Base-by-base conservation (phyloP, 1,140 invertebrate species). In the Platorchestia sp. region DNA sequence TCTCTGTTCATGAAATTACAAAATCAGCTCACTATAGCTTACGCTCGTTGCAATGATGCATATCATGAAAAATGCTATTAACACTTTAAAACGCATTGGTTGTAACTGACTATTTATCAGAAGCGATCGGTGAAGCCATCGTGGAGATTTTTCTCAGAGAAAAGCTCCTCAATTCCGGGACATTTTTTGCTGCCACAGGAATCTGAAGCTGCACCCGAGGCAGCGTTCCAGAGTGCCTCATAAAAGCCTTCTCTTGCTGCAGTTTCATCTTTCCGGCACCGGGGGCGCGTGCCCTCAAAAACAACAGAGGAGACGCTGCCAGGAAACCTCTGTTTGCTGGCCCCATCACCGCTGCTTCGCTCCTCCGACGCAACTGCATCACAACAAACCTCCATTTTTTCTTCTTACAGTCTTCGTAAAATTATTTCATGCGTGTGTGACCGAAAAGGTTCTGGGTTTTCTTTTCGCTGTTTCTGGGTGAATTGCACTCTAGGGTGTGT, bases 191-290 rank as follows among this genome's bases (percentile, higher is more conserved):
- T 93, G 43, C 43, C 40, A 47, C 91, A 93, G 45, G 91, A 93
- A 93, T 45, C 43, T 93, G 43, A 89, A 89, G 91, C 91, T 45
- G 91, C 45, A n/a, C 91, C 91, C 91, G 91, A 44, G 91, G 91
- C 91, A 93, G 91, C 91, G 91, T 93, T 93, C 91, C 91, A 93
- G 44, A 93, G 91, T 44, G 91, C 40, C 91, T 93, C 91, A 93
- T 93, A 93, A 93, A 93, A 93, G 91, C 91, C 91, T 93, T 93
- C 91, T 93, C 91, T 93, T 93, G 91, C 91, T 47, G 91, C 91
- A 93, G 91, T 93, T 93, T 93, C 91, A 93, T 93, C 91, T 93
- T 93, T 93, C 91, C 91, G 91, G 91, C 91, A n/a, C 43, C 40
- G 91, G 45, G 44, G 7, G 91, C 10, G 41, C 6, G 19, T 93